Evolutionary conservation across 2,797 vertebrate species (phyloP), one percentile per base, ranked within the genome.

Genomic region (Micrastur ruficollis): DNA sequence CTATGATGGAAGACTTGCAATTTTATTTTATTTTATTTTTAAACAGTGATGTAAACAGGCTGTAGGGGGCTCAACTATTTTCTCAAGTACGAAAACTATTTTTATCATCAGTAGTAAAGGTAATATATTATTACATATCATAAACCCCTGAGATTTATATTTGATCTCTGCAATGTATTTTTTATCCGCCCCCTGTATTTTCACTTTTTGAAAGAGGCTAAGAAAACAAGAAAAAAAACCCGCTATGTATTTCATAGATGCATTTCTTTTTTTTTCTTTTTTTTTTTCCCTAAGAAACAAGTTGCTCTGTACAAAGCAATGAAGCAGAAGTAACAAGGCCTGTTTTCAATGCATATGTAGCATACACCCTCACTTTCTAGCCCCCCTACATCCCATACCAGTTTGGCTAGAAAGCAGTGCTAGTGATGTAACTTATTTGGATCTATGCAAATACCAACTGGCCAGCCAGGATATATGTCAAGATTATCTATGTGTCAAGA

Each of bases 331-430:
- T 53, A 80, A 73, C 90, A 67, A 82, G 49, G 49, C 59, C 81
- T 76, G 86, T 81, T 92, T 85, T 61, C 76, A 29, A 55, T 49
- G 38, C 66, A 76, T 40, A 66, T 55, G 47, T 29, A 84, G 23
- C n/a, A 72, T 7, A 80, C 3, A 1, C 31, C 65, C 44, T 89
- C 44, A 42, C 16, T 21, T 76, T 52, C n/a, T 26, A 73, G 61
- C 20, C 67, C 47, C 44, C 83, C 89, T 73, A 59, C 86, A 82
- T 25, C 67, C 74, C 67, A 61, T 91, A 94, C 89, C 86, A 93
- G 96, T 87, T 91, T 87, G 74, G 26, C 93, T 73, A 80, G 89
- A 90, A 95, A 89, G 67, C 27, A 59, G 47, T 67, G 70, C 22
- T 25, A 40, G 25, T 87, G 74, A n/a, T 50, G 31, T 32, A 76